These are phyloP conservation scores for Aphidoletes aphidimyza DNA, from an alignment of 2,888 invertebrate species.

Conservation along the genomic window DNA sequence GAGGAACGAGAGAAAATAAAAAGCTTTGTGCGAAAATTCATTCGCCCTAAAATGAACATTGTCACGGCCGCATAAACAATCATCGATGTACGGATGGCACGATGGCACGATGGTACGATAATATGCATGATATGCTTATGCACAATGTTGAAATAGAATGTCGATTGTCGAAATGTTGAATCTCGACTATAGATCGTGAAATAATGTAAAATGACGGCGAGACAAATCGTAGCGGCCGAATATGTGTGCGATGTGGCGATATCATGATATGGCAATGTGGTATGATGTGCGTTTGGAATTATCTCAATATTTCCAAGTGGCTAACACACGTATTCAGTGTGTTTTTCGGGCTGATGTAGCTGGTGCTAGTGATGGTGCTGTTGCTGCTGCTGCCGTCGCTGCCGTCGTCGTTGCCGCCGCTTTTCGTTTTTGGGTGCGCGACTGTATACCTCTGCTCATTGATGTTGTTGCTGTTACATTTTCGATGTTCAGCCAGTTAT, in stretches of 20 bases:
- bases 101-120: too few species aligned
- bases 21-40: not conserved
- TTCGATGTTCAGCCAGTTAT: conserved; percentile 24
- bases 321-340: too few species aligned
- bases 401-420: not conserved
- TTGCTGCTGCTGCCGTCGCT: too few species aligned
- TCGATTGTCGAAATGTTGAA: conserved; percentile 15
- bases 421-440: not conserved
- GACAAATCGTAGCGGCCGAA: not conserved
- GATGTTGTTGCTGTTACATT: not conserved
- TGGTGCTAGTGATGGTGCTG: too few species aligned
- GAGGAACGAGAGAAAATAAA: not conserved
- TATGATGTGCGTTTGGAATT: conserved; percentile 6
- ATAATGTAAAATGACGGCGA: conserved; percentile 49
- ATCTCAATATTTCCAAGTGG: conserved; percentile 35
- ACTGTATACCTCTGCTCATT: too few species aligned
- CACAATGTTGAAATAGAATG: conserved; percentile 29
- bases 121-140: too few species aligned
- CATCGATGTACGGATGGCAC: not conserved
- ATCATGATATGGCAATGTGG: not conserved
- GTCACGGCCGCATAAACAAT: conserved; percentile 6
- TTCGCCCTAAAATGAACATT: not conserved
- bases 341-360: too few species aligned
- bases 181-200: conserved; percentile 5
- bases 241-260: not conserved